Conservation (phyloP, 1,140 invertebrate genomes). For the Leptinotarsa lineolata region DNA sequence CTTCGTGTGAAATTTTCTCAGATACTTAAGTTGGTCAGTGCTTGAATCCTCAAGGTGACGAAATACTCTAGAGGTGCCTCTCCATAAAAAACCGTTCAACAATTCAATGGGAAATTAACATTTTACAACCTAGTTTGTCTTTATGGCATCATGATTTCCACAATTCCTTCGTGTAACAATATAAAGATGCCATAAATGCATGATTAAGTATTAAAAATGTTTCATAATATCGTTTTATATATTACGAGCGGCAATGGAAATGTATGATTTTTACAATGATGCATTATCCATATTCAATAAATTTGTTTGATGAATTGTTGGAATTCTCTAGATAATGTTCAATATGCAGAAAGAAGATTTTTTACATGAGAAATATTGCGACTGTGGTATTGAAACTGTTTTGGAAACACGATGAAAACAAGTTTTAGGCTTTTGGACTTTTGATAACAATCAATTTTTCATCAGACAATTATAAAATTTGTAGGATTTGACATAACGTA, state of each 20-base stretch:
- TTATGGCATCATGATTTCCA: neutral
- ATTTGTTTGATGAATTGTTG: neutral
- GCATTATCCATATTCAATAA: neutral
- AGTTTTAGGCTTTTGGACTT: too few species aligned
- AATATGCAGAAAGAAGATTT: too few species aligned
- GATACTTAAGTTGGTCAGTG: too few species aligned
- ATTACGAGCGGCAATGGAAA: neutral
- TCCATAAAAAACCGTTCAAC: neutral
- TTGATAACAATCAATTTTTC: too few species aligned
- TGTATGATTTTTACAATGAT: neutral
- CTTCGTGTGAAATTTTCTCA: too few species aligned
- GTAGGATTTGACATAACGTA: too few species aligned
- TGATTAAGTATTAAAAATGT: constrained; percentile 7
- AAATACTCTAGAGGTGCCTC: neutral
- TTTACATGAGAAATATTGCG: too few species aligned
- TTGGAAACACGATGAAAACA: too few species aligned
- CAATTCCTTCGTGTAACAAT: neutral
- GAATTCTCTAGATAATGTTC: neutral
- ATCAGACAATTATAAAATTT: too few species aligned
- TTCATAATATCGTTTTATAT: neutral
- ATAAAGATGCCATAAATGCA: neutral
- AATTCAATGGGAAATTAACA: neutral
- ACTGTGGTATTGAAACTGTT: too few species aligned
- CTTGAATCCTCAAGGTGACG: neutral
- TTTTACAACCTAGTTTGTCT: neutral